Base-by-base conservation (phyloP, 2,888 invertebrate genomes). In the Pyralis farinalis region DNA sequence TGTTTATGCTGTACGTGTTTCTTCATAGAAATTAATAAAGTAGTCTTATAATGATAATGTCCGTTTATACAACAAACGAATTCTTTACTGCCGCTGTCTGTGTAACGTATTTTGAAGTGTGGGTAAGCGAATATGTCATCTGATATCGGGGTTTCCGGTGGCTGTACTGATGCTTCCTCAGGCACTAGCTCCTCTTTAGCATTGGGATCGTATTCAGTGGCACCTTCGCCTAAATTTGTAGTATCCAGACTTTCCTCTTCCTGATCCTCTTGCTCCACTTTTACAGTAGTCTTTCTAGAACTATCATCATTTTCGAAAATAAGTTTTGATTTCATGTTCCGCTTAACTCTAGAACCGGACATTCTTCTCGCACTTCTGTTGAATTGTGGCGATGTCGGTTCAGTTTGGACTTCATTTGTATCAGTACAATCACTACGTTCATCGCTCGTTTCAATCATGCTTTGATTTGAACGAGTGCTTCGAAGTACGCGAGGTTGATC, bases 61-160 rank as follows among this genome's bases (percentile, higher is more conserved):
- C 75, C 73, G 46, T 85, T 85, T 34, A 88, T 77, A 46, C 86
- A 86, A 49, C 86, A 86, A 12, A 79, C 61, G 42, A 85, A 85
- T 58, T 83, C 82, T 47, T 82, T 83, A 2, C 63, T 53, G 2
- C 85, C 83, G 25, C 70, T 48, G 7, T 59, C 62, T 9, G 66
- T 68, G 32, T 53, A 62, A 33, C 52, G 58, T 1, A 81, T 55
- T 67, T 80, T 82, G 43, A 86, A 85, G 60, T 86, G 86, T 0
- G 85, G 68, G 49, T 64, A 66, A 30, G 39, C 16, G 32, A 39
- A 39, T 10, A 39, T 39, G 6, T 37, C 37, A 12, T 21, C 20
- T 11, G 37, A 11, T 28, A 22, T 27, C 16, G 33, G 10, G 27
- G 7, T 33, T 1, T 39, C 10, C 10, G 1, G 1, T 7, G 7